Conservation (phyloP, 2,113 vertebrate species). For the Sceloporus tristichus region DNA sequence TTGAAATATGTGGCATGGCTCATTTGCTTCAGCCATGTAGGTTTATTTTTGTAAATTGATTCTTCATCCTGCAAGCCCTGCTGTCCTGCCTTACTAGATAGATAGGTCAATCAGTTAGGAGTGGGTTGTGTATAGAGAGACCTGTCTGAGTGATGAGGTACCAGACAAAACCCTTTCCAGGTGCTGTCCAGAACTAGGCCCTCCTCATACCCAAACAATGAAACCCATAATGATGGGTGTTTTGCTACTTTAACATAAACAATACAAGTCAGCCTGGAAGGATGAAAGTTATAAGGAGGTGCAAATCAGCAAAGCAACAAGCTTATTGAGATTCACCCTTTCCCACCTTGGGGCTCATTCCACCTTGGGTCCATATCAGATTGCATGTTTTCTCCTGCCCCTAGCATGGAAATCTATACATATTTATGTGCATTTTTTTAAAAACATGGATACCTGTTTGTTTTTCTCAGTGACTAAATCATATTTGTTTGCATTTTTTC, state of each 20-base stretch:
- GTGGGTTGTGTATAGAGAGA: neutral
- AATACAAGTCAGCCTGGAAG: neutral
- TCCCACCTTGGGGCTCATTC: neutral
- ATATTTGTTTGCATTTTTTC: neutral
- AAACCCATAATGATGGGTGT: neutral
- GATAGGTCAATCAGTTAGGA: neutral
- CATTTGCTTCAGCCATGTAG: conserved; percentile 28
- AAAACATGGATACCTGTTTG: neutral
- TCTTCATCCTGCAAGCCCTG: conserved; percentile 16
- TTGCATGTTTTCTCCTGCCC: neutral
- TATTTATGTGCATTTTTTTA: neutral
- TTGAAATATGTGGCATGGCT: conserved; percentile 24
- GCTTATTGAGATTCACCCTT: neutral
- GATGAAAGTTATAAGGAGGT: neutral
- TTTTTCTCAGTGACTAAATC: neutral
- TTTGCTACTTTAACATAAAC: conserved; percentile 14
- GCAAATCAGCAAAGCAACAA: neutral
- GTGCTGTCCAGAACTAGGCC: neutral
- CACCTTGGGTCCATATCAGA: neutral
- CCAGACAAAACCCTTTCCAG: conserved; percentile 7
- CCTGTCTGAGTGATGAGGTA: conserved; percentile 1
- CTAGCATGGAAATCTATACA: neutral
- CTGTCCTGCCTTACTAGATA: neutral
- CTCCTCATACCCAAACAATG: neutral
- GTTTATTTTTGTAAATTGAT: conserved; percentile 33